phyloP scores from a whole-genome alignment of 1,140 invertebrate species.

The Amyelois transitella region DNA sequence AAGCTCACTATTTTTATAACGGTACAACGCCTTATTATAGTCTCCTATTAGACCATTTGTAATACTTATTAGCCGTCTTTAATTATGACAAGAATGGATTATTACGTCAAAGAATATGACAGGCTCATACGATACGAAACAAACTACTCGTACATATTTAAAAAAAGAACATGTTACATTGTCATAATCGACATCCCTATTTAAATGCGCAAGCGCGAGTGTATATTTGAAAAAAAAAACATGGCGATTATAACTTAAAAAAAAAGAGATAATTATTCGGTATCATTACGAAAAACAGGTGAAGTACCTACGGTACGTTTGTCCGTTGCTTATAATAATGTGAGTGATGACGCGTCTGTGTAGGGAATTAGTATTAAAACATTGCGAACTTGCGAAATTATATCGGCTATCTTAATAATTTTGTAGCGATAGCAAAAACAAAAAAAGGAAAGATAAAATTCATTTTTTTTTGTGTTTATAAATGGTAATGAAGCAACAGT shows the following conservation, averaged over 20 bases:
- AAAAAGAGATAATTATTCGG: not conserved
- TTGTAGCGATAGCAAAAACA: constrained; percentile 20
- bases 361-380: constrained; percentile 30
- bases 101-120: not conserved
- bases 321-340: constrained; percentile 10
- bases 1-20: no score
- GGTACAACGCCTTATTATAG: not conserved
- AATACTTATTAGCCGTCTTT: not conserved
- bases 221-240: not conserved
- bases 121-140: not conserved
- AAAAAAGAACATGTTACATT: not conserved
- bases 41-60: not conserved
- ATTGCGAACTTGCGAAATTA: constrained; percentile 35
- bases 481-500: no score
- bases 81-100: not conserved
- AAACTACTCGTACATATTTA: not conserved
- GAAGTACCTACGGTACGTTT: not conserved
- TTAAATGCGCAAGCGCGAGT: not conserved
- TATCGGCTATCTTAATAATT: constrained; percentile 25
- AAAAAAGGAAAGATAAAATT: not conserved
- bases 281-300: not conserved
- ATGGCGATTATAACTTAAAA: not conserved
- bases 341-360: constrained; percentile 14
- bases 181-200: not conserved
- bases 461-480: not conserved